phyloP scores from a whole-genome alignment of 2,797 vertebrate species.

The Darevskia mixta region DNA sequence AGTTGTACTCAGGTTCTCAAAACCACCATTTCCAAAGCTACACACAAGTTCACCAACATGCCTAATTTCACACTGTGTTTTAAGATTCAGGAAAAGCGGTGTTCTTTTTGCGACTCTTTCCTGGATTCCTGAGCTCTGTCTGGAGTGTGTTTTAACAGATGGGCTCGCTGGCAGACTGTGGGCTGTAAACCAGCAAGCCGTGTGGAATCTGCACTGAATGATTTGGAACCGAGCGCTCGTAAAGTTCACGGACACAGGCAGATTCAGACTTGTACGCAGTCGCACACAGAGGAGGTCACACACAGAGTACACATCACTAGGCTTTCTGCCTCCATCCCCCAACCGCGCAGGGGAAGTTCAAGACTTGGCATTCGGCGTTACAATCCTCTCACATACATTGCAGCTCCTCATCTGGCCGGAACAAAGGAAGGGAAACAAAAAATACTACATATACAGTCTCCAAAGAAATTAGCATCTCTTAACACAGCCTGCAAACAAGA shows the following conservation, averaged over 20 bases:
- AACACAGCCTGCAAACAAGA: neutral
- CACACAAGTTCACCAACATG: neutral
- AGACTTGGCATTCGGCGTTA: conserved; percentile 34
- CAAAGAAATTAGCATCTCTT: neutral
- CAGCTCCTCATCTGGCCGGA: conserved; percentile 3
- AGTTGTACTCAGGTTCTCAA: conserved; percentile 26
- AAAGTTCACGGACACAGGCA: conserved; percentile 70
- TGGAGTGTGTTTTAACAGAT: conserved; percentile 68
- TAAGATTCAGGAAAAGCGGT: neutral
- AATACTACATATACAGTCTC: neutral
- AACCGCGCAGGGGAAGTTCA: conserved; percentile 46
- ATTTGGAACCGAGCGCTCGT: conserved; percentile 49
- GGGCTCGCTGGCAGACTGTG: conserved; percentile 51
- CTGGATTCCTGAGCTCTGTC: conserved; percentile 24
- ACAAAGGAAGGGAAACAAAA: conserved; percentile 24
- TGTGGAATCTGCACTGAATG: conserved; percentile 52
- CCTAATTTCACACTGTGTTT: neutral
- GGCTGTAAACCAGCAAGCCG: conserved; percentile 64
- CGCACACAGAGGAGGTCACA: conserved; percentile 10
- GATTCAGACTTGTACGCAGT: conserved; percentile 62
- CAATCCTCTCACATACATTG: conserved; percentile 6
- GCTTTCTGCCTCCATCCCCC: conserved; percentile 13
- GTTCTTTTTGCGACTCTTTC: conserved; percentile 11
- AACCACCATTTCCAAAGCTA: neutral
- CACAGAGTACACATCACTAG: conserved; percentile 17